A percentile compares a stretch with the other conserved stretches of the same genome.
Evolutionary conservation across 2,797 vertebrate species (phyloP).

Genomic region (Chanos chanos): DNA sequence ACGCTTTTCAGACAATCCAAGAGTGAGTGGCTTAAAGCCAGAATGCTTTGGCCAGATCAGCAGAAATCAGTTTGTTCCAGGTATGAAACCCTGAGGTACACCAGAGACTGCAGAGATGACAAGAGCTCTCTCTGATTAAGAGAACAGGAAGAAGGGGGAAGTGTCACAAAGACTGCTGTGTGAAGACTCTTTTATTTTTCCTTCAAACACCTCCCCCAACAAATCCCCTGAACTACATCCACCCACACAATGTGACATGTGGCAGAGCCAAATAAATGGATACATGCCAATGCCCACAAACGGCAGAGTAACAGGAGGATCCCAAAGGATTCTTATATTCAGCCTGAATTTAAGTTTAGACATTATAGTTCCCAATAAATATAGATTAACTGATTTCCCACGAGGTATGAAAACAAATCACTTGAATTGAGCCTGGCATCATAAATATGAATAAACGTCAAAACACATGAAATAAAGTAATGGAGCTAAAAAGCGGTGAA

Average conservation of each 20-base stretch:
- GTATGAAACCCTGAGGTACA: slow-evolving; percentile 52
- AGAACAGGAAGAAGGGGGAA: slow-evolving; percentile 46
- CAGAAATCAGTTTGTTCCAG: slow-evolving; percentile 39
- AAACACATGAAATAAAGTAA: too few species aligned
- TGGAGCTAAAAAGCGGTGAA: too few species aligned
- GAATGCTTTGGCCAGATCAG: slow-evolving; percentile 36
- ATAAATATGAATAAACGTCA: too few species aligned
- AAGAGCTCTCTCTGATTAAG: slow-evolving; percentile 62
- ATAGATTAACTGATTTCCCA: too few species aligned
- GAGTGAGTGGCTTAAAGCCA: background rate
- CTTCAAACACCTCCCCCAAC: slow-evolving; percentile 50
- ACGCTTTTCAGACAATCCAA: background rate
- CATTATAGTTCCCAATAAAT: too few species aligned
- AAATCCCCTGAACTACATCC: slow-evolving; percentile 55
- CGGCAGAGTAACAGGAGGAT: too few species aligned
- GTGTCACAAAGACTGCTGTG: slow-evolving; percentile 57
- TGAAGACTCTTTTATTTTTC: slow-evolving; percentile 58
- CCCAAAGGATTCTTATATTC: too few species aligned
- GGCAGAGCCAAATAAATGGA: too few species aligned
- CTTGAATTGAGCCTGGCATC: too few species aligned
- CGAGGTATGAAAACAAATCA: too few species aligned
- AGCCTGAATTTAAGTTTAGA: too few species aligned
- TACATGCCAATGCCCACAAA: too few species aligned
- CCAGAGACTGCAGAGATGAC: slow-evolving; percentile 49
- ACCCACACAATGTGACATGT: slow-evolving; percentile 45